Conservation (phyloP, 2,113 vertebrate species). For the Cottus gobio region DNA sequence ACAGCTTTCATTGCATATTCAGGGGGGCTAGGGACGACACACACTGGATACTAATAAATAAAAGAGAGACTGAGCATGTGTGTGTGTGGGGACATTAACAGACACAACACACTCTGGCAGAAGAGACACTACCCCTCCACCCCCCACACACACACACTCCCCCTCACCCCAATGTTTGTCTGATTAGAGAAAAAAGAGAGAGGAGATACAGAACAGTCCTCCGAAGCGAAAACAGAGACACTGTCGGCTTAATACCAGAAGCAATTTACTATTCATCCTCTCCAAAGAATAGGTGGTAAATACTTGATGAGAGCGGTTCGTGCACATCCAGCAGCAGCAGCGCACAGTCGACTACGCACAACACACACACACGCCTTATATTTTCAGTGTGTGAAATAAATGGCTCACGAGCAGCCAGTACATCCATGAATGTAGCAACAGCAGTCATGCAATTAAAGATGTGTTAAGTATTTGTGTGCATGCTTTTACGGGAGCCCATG, state of each 20-base stretch:
- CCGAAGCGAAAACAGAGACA: slow-evolving; percentile 10
- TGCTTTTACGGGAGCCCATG: neutral
- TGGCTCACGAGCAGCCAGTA: neutral
- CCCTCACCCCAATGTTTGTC: slow-evolving; percentile 21
- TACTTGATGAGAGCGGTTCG: slow-evolving; percentile 55
- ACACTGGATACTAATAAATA: slow-evolving; percentile 71
- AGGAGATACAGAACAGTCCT: slow-evolving; percentile 14
- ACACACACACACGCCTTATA: slow-evolving; percentile 1
- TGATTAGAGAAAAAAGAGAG: slow-evolving; percentile 24
- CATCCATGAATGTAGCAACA: slow-evolving; percentile 1
- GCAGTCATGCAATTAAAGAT: slow-evolving; percentile 34
- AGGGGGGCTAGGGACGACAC: slow-evolving; percentile 38
- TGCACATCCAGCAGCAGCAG: slow-evolving; percentile 38
- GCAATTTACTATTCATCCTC: slow-evolving; percentile 58
- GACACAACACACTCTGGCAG: slow-evolving; percentile 41
- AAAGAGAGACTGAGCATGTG: slow-evolving; percentile 14
- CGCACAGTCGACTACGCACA: slow-evolving; percentile 1
- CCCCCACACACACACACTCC: neutral
- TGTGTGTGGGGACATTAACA: slow-evolving; percentile 21
- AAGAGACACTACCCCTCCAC: neutral
- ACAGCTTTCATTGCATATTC: slow-evolving; percentile 84
- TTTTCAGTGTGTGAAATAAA: slow-evolving; percentile 34
- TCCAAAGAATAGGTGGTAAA: slow-evolving; percentile 58
- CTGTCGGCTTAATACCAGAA: slow-evolving; percentile 40
- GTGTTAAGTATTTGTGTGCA: slow-evolving; percentile 19